Conservation (phyloP, 2,888 invertebrate species). For the Myopa tessellatipennis region DNA sequence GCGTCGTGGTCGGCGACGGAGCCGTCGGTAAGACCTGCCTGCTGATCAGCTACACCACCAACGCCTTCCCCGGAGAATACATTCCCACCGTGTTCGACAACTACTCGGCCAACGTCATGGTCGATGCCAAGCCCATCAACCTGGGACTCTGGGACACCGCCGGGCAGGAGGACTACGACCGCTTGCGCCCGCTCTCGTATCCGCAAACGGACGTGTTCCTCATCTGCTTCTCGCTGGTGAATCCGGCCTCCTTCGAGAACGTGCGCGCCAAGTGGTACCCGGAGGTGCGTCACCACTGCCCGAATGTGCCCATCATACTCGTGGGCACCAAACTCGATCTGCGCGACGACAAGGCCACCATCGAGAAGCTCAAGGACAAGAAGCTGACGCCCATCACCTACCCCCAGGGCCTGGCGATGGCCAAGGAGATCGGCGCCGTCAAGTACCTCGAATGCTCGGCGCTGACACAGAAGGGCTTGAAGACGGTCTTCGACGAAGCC, state of each 20-base stretch:
- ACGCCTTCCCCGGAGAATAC: slow-evolving; percentile 66
- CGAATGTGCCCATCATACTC: slow-evolving; percentile 64
- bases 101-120: slow-evolving; percentile 66
- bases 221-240: slow-evolving; percentile 65
- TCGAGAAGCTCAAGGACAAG: slow-evolving; percentile 65
- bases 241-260: slow-evolving; percentile 66
- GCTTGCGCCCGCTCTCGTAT: slow-evolving; percentile 63
- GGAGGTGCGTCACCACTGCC: slow-evolving; percentile 66
- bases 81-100: slow-evolving; percentile 67
- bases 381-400: slow-evolving; percentile 66
- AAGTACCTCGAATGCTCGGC: slow-evolving; percentile 66
- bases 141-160: slow-evolving; percentile 66
- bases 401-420: slow-evolving; percentile 66
- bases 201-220: slow-evolving; percentile 66
- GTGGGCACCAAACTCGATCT: slow-evolving; percentile 65
- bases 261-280: slow-evolving; percentile 67
- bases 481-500: slow-evolving; percentile 66
- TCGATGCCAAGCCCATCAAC: slow-evolving; percentile 66
- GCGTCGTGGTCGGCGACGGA: slow-evolving; percentile 66
- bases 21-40: slow-evolving; percentile 66
- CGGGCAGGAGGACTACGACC: slow-evolving; percentile 66
- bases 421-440: slow-evolving; percentile 65
- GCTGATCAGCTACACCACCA: slow-evolving; percentile 66
- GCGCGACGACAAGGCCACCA: slow-evolving; percentile 64
- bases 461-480: slow-evolving; percentile 64